Evolutionary conservation across 1,140 invertebrate species (phyloP), one percentile per base, ranked within the genome.

Genomic region (Atta colombica): DNA sequence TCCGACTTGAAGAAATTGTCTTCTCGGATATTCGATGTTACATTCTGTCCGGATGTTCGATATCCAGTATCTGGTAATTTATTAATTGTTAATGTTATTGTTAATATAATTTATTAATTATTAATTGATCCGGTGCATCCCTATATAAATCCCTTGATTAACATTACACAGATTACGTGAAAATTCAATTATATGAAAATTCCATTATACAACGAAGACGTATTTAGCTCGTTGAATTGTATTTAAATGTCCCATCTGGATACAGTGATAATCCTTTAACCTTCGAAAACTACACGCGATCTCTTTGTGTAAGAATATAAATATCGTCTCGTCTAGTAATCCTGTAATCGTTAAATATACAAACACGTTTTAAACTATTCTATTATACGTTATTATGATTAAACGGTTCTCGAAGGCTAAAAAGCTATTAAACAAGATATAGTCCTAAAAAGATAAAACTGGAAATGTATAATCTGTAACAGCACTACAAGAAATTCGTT

Each of bases 271-370:
- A 28, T 45, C 18, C 5, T 84, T 84, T 84, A 84, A 74, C 69
- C 69, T 84, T 84, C 55, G 68, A 84, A 74, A 84, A 84, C 39
- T 74, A 74, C 25, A 21, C 25, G 49, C 14, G 3, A 74, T 31
- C 3, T 51, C 3, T 18, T 25, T 51, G 28, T 78, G 45, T 74
- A 84, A 84, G 68, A 82, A 82, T 82, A 74, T 84, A 84, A 84
- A 84, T 51, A 74, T 72, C 39, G 39, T 82, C 28, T 72, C 21
- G 14, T 61, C 16, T 84, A 61, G 2, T 61, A 84, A 72, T 35
- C 3, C 0, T 10, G 39, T 31, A 49, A 14, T 82, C 39, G 6
- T 71, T 45, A 58, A 81, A 58, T 45, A 84, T 84, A 74, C 55
- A 81, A 58, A 58, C 3, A 82, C 21, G 1, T 72, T 45, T 45